These are phyloP conservation scores for Tyria jacobaeae DNA, from an alignment of 2,888 invertebrate species.

Conservation along the genomic window DNA sequence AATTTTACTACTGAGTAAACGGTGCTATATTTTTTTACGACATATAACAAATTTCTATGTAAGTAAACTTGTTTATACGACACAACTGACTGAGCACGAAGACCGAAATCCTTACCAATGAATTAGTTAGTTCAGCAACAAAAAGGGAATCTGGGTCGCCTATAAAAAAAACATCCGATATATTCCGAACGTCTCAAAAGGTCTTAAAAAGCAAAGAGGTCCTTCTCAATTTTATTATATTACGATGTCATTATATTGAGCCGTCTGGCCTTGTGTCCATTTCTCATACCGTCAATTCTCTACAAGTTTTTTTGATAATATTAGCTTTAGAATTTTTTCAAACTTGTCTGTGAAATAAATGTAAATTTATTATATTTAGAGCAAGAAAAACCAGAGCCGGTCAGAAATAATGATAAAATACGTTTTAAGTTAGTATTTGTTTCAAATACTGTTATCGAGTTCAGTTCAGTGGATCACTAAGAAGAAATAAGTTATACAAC, in stretches of 20 bases:
- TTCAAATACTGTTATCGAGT: not conserved
- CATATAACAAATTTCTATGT: not conserved
- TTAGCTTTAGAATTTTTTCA: not conserved
- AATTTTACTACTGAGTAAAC: not conserved
- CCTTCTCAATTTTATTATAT: not conserved
- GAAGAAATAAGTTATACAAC: not conserved
- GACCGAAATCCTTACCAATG: not conserved
- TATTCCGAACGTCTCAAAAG: not conserved
- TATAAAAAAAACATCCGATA: conserved; percentile 1
- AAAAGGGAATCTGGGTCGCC: conserved; percentile 4
- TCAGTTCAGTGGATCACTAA: not conserved
- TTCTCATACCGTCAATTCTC: not conserved
- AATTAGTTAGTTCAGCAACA: conserved; percentile 5
- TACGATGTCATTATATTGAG: conserved; percentile 2
- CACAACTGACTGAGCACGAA: not conserved
- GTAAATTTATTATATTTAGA: not conserved
- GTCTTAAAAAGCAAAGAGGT: not conserved
- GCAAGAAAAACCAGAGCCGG: not conserved
- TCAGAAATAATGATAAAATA: not conserved
- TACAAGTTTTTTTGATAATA: not conserved
- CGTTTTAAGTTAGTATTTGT: not conserved
- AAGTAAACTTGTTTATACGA: conserved; percentile 3
- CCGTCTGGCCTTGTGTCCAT: not conserved
- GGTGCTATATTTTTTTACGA: conserved; percentile 3
- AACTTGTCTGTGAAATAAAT: not conserved